phyloP scores from a whole-genome alignment of 2,888 invertebrate genomes.

The Yponomeuta sedellus region DNA sequence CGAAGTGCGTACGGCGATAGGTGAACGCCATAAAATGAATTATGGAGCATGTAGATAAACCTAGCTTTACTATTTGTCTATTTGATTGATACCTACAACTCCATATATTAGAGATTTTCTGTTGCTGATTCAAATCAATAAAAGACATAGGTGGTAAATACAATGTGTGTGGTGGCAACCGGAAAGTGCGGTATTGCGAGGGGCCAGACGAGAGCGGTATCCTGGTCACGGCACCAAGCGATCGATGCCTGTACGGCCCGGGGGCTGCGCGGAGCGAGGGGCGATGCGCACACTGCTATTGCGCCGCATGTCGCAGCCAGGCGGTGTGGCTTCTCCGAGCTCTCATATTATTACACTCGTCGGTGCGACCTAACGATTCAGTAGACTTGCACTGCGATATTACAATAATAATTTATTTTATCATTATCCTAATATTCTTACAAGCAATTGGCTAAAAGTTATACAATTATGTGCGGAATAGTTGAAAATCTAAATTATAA shows the following conservation, averaged over 20 bases:
- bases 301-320: slow-evolving; percentile 38
- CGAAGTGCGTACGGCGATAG: no score
- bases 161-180: slow-evolving; percentile 13
- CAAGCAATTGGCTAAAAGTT: slow-evolving; percentile 6
- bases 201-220: slow-evolving; percentile 14
- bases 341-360: slow-evolving; percentile 28
- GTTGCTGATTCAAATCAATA: neutral
- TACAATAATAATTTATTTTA: neutral
- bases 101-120: neutral
- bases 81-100: no score
- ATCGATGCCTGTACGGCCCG: slow-evolving; percentile 42
- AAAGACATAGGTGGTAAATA: neutral
- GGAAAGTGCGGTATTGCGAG: slow-evolving; percentile 18
- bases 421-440: neutral
- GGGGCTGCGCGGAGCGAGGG: slow-evolving; percentile 34
- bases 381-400: slow-evolving; percentile 14
- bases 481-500: slow-evolving; percentile 24
- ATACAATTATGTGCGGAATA: neutral
- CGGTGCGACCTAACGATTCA: slow-evolving; percentile 17
- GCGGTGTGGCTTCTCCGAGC: slow-evolving; percentile 27
- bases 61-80: no score
- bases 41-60: no score
- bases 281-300: slow-evolving; percentile 47
- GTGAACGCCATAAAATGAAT: no score
- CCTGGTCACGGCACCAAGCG: slow-evolving; percentile 9